Evolutionary conservation across 2,797 vertebrate species (phyloP).

Genomic region (Fistularia tabacaria): DNA sequence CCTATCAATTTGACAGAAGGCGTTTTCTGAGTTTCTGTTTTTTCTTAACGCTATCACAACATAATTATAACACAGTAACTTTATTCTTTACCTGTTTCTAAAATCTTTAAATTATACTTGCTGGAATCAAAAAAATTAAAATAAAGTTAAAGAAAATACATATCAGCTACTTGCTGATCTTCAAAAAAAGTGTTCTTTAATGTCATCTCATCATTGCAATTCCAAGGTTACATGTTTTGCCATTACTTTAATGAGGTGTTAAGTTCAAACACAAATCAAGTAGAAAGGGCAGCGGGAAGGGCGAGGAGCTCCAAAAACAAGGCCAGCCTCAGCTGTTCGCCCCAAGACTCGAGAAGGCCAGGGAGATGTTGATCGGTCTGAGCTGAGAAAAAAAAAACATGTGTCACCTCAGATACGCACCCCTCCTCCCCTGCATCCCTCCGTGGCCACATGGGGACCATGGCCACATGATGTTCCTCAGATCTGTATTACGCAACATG

Average conservation of each 20-base stretch:
- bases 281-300: constrained; percentile 32
- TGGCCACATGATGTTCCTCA: constrained; percentile 38
- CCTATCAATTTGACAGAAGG: too few relatives aligned
- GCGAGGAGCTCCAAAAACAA: constrained; percentile 37
- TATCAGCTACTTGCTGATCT: too few relatives aligned
- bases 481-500: constrained; percentile 34
- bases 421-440: constrained; percentile 23
- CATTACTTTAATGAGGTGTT: constrained; percentile 15
- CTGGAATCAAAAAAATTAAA: background rate
- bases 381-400: constrained; percentile 44
- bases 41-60: background rate
- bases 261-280: constrained; percentile 39
- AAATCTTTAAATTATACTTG: too few relatives aligned
- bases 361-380: constrained; percentile 59
- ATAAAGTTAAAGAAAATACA: background rate
- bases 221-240: constrained; percentile 29
- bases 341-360: constrained; percentile 57
- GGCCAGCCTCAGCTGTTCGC: constrained; percentile 71
- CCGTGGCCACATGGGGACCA: constrained; percentile 57
- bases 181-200: too few relatives aligned
- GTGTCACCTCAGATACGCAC: constrained; percentile 55
- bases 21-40: background rate
- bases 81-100: too few relatives aligned
- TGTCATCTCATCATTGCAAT: constrained; percentile 5
- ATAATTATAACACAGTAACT: too few relatives aligned